These are phyloP conservation scores for Drosophila nigricruria DNA, from an alignment of 2,888 invertebrate species.

Conservation along the genomic window DNA sequence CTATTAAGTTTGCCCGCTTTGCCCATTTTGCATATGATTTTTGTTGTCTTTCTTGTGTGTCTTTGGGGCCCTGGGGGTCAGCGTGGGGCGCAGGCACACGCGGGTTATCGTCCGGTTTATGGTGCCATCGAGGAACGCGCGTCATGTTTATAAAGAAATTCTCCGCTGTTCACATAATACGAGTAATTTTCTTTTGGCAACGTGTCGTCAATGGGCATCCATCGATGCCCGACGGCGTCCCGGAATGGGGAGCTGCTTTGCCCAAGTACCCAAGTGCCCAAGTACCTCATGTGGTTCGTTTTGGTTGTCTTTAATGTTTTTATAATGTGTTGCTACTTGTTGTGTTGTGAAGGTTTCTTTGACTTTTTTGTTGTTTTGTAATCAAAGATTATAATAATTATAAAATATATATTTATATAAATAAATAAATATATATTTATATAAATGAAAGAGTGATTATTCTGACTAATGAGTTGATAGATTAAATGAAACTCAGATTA, in stretches of 20 bases:
- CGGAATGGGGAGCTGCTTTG: conserved; percentile 20
- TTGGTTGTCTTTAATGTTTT: conserved; percentile 46
- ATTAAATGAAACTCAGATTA: no score
- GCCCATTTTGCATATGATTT: conserved; percentile 70
- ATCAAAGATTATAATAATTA: conserved; percentile 2
- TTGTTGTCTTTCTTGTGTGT: conserved; percentile 10
- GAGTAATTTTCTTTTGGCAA: conserved; percentile 60
- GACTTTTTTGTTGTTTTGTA: neutral
- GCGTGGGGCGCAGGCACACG: conserved; percentile 46
- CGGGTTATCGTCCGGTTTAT: conserved; percentile 73
- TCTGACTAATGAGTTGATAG: neutral
- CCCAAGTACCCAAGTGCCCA: conserved; percentile 13
- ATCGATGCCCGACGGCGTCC: conserved; percentile 44
- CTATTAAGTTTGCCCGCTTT: conserved; percentile 62
- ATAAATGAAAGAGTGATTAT: neutral
- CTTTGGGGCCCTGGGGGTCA: conserved; percentile 52
- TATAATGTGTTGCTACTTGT: conserved; percentile 66
- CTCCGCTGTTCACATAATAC: conserved; percentile 60
- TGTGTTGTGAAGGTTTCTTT: neutral
- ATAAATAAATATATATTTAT: neutral
- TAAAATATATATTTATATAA: neutral
- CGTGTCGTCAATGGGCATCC: conserved; percentile 58
- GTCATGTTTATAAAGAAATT: conserved; percentile 74
- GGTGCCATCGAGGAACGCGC: conserved; percentile 58
- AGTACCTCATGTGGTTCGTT: conserved; percentile 13